Evolutionary conservation across 2,113 vertebrate species (phyloP).

Genomic region (Microtus montanus): DNA sequence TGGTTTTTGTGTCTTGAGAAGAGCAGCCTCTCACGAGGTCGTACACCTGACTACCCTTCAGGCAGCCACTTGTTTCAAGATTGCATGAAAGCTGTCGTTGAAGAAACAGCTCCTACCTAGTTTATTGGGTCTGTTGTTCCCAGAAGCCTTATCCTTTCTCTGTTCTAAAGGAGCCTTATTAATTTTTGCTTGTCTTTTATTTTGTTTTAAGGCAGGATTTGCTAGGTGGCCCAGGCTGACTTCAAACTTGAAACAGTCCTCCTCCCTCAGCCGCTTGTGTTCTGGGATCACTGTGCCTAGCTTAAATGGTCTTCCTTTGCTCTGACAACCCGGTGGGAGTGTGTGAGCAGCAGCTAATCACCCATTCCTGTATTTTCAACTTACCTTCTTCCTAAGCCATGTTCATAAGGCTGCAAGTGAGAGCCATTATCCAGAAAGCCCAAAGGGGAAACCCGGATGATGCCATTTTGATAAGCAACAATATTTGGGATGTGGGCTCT

Average conservation of each 20-base stretch:
- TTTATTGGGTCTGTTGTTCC: slow-evolving; percentile 1
- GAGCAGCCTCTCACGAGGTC: not conserved
- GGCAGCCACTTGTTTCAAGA: slow-evolving; percentile 4
- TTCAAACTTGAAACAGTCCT: not conserved
- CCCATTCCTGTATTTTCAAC: not conserved
- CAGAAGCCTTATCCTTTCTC: not conserved
- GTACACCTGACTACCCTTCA: not conserved
- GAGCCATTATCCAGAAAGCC: not conserved
- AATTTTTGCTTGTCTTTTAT: not conserved
- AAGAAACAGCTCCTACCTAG: slow-evolving; percentile 18
- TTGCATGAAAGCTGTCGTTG: slow-evolving; percentile 11
- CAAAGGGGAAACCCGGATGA: not conserved
- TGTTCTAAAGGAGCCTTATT: not conserved
- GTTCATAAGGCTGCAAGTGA: not conserved
- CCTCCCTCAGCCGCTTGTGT: not conserved
- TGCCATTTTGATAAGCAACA: slow-evolving; percentile 24
- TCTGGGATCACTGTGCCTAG: not conserved
- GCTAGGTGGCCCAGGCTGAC: not conserved
- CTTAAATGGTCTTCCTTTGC: not conserved
- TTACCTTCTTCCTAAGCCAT: not conserved
- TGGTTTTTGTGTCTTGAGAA: not conserved
- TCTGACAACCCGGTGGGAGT: slow-evolving; percentile 1
- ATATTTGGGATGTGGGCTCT: not conserved
- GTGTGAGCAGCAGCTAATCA: not conserved
- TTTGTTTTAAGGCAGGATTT: not conserved